Evolutionary conservation across 2,113 vertebrate genomes (phyloP).

Genomic region (Gadus chalcogrammus): DNA sequence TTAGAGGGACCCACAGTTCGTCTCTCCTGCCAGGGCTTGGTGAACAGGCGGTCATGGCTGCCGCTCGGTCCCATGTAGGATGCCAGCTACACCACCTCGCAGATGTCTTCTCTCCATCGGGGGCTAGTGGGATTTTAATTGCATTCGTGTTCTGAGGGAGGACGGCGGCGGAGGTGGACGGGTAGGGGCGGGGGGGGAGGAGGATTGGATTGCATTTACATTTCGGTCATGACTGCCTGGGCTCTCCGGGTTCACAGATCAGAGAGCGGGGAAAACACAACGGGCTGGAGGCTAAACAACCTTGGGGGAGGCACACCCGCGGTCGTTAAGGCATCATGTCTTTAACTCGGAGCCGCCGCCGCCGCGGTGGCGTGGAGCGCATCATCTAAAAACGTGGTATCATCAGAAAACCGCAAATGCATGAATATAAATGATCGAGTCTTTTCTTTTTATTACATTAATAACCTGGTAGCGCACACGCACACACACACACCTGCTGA

Average conservation of each 20-base stretch:
- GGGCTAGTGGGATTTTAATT: conserved; percentile 46
- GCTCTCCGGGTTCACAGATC: conserved; percentile 25
- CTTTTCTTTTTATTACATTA: conserved; percentile 26
- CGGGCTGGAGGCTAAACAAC: background rate
- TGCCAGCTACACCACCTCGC: too few species aligned
- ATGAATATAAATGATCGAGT: conserved; percentile 15
- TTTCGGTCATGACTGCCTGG: conserved; percentile 40
- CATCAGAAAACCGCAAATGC: conserved; percentile 12
- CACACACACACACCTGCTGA: conserved; percentile 8
- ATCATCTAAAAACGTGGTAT: conserved; percentile 9
- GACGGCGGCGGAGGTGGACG: background rate
- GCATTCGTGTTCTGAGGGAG: conserved; percentile 30
- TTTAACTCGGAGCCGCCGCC: background rate
- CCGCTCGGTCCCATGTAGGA: too few species aligned
- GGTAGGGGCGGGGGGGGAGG: background rate
- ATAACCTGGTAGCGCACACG: conserved; percentile 27
- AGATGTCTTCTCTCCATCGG: too few species aligned
- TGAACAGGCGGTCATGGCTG: too few species aligned
- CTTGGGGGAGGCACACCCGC: background rate
- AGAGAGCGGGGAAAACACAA: conserved; percentile 23
- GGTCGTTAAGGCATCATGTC: conserved; percentile 14
- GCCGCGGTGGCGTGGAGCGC: too few species aligned
- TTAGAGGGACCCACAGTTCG: too few species aligned
- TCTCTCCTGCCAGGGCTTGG: too few species aligned
- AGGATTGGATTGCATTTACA: conserved; percentile 43